Evolutionary conservation across 2,888 invertebrate species (phyloP), one percentile per base, ranked within the genome.

Genomic region (Leptothorax acervorum): DNA sequence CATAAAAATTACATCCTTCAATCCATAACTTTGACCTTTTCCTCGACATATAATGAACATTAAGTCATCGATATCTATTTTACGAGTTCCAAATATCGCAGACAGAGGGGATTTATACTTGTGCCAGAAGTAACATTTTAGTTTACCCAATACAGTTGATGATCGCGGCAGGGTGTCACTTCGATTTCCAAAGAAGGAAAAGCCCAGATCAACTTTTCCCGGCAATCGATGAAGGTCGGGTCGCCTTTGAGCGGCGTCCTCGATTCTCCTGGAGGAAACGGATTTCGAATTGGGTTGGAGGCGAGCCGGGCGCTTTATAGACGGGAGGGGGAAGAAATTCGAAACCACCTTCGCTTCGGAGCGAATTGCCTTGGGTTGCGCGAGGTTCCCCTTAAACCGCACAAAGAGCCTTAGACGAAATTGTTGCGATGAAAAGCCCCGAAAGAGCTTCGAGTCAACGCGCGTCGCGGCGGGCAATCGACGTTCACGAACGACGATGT

Each of bases 301-400:
- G 53, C 31, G 74, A 35, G n/a, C 28, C 35, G 73, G 45, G 60
- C 23, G 55, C 55, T 15, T 55, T n/a, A 15, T 15, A 28, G 48
- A 31, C 9, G 42, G 3, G 35, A 35, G 31, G 9, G 71, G 28
- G 84, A 79, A 83, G 91, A 91, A 91, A 91, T 90, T 90, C 87
- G 86, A 89, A 88, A 90, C 85, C 90, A 82, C 90, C 88, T 68
- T n/a, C n/a, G n/a, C n/a, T n/a, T 89, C 82, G 82, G 86, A 60
- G 86, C 85, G 84, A 88, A 89, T 90, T 89, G 90, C 90, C 88
- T 85, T 83, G 84, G 86, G 89, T 81, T 60, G 75, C 89, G 83
- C 87, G 74, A 87, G 89, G 76, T 88, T 91, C 89, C 87, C 86
- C 88, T 90, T 90, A 90, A 90, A 86, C 82, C 84, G 90, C 87